These are phyloP conservation scores for Martes martes DNA, from an alignment of 2,113 vertebrate genomes.

Conservation along the genomic window DNA sequence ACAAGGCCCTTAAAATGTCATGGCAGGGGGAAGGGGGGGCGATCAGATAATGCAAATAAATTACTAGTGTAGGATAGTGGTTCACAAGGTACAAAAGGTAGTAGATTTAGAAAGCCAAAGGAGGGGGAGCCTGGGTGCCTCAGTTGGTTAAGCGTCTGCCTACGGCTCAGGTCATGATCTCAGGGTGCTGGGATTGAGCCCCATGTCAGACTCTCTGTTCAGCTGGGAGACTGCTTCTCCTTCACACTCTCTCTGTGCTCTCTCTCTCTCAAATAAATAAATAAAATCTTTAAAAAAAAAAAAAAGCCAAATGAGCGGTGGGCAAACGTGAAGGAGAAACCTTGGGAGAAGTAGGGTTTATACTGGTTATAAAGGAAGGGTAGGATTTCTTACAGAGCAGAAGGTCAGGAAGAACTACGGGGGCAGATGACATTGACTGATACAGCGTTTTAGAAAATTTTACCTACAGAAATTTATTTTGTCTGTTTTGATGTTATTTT, in stretches of 20 bases:
- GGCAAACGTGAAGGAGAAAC: neutral
- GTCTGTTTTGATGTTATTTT: neutral
- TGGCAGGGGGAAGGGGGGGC: too few species aligned
- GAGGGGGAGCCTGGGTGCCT: neutral
- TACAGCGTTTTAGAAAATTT: neutral
- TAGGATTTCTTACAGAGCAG: neutral
- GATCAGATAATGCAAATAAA: neutral
- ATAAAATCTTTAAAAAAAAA: too few species aligned
- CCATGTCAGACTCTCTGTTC: too few species aligned
- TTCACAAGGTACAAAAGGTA: neutral
- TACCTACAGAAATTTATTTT: neutral
- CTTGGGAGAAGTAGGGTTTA: neutral
- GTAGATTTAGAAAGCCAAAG: neutral
- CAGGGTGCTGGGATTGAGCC: too few species aligned
- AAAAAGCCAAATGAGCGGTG: neutral
- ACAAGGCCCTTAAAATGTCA: neutral
- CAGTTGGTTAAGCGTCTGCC: too few species aligned
- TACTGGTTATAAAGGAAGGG: neutral
- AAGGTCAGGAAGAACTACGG: neutral
- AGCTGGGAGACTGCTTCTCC: too few species aligned
- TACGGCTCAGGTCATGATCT: too few species aligned
- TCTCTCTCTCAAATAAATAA: too few species aligned
- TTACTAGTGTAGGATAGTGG: neutral
- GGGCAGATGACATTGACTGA: neutral
- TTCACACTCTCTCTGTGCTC: too few species aligned